Percentiles rank a stretch among this genome's conserved stretches.
Conservation (phyloP, 1,140 invertebrate species). For the Cotesia chilonis region DNA sequence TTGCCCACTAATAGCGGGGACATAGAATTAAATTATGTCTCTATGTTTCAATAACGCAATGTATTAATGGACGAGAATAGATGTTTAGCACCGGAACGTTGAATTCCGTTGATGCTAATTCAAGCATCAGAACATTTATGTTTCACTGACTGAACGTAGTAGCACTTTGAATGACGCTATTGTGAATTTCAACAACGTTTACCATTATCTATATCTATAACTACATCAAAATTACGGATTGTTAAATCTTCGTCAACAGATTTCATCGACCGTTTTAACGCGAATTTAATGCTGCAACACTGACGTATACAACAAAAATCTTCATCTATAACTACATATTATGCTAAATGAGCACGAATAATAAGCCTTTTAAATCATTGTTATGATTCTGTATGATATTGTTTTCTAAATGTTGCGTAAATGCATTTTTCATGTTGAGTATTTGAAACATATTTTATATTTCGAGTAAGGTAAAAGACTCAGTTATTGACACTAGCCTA, state of each 20-base stretch:
- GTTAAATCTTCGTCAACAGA: slow-evolving; percentile 21
- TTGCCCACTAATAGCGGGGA: slow-evolving; percentile 29
- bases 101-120: slow-evolving; percentile 43
- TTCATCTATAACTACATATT: no score
- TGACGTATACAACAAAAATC: no score
- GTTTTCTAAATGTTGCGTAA: no score
- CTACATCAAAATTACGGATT: slow-evolving; percentile 10
- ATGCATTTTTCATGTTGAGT: no score
- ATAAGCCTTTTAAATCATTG: no score
- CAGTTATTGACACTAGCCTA: no score
- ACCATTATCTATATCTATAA: slow-evolving; percentile 10
- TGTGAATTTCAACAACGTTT: slow-evolving; percentile 23
- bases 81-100: slow-evolving; percentile 27
- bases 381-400: no score
- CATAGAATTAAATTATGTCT: slow-evolving; percentile 35
- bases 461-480: no score
- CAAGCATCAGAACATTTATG: slow-evolving; percentile 32
- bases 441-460: no score
- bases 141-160: slow-evolving; percentile 22
- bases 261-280: background rate
- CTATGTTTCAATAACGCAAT: background rate
- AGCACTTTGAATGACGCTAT: background rate
- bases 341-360: no score
- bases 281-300: background rate
- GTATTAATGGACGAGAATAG: no score